These are phyloP conservation scores for Pasiphila rectangulata DNA, from an alignment of 2,888 invertebrate species.

Conservation along the genomic window DNA sequence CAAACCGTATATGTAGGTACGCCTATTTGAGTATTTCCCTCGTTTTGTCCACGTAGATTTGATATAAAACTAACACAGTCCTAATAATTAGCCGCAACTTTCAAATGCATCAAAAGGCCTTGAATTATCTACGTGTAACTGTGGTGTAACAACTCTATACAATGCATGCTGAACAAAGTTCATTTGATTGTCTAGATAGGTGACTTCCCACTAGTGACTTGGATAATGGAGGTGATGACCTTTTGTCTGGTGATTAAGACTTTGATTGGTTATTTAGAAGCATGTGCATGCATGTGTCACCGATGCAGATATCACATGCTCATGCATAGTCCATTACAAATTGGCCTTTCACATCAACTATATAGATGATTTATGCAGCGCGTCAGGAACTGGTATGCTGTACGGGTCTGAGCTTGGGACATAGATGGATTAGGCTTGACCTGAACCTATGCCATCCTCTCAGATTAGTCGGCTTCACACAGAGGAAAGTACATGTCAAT, in stretches of 20 bases:
- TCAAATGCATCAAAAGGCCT: background rate
- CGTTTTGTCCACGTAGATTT: too few species aligned
- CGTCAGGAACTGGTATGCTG: too few species aligned
- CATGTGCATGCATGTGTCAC: conserved; percentile 1
- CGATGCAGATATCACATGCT: background rate
- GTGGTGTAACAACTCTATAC: too few species aligned
- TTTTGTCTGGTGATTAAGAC: conserved; percentile 13
- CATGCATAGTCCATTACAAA: background rate
- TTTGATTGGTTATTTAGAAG: conserved; percentile 6
- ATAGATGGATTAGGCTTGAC: too few species aligned
- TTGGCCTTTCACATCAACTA: too few species aligned
- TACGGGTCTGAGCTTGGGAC: too few species aligned
- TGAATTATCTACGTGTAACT: background rate
- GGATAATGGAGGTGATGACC: conserved; percentile 18
- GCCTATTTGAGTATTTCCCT: too few species aligned
- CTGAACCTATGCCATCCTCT: too few species aligned
- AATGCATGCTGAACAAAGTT: background rate
- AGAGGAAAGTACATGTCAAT: too few species aligned
- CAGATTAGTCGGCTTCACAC: too few species aligned
- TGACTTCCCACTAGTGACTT: conserved; percentile 3
- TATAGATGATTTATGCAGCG: too few species aligned
- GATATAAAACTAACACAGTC: too few species aligned
- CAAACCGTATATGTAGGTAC: background rate
- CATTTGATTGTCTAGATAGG: background rate
- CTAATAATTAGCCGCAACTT: background rate